Evolutionary conservation across 2,113 vertebrate genomes (phyloP).

Genomic region (Cygnus buccinator): DNA sequence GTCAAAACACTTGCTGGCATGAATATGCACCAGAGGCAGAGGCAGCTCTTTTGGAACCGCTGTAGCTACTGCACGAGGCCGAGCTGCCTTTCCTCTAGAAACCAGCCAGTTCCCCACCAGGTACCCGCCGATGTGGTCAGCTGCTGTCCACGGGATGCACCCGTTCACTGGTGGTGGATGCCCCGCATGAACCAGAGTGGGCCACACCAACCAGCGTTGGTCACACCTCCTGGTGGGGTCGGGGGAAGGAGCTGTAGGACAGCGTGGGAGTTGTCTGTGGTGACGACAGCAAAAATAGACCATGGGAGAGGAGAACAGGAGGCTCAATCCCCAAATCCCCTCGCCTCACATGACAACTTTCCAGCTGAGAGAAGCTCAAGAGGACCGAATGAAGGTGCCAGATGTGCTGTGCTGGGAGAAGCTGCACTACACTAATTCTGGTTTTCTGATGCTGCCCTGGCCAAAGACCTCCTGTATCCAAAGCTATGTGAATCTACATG

Average conservation of each 20-base stretch:
- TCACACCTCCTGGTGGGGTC: not conserved
- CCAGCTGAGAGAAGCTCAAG: not conserved
- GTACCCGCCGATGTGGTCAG: not conserved
- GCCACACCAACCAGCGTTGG: not conserved
- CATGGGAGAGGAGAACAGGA: not conserved
- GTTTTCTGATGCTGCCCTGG: not conserved
- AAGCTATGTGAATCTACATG: not conserved
- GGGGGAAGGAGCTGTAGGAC: not conserved
- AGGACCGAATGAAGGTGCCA: not conserved
- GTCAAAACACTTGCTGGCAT: slow-evolving; percentile 27
- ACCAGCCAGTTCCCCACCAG: not conserved
- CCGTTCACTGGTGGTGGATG: not conserved
- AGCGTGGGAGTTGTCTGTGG: not conserved
- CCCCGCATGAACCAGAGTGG: fast-evolving
- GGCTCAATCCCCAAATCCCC: slow-evolving; percentile 38
- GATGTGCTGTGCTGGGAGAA: not conserved
- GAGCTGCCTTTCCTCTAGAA: slow-evolving; percentile 17
- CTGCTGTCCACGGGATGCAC: not conserved
- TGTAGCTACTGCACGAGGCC: not conserved
- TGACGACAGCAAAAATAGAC: slow-evolving; percentile 21
- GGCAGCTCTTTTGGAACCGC: not conserved
- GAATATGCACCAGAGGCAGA: not conserved
- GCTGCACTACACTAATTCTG: not conserved
- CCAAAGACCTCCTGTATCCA: not conserved
- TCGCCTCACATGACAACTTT: not conserved